These are phyloP conservation scores for Sardina pilchardus DNA, from an alignment of 2,113 vertebrate species.

Conservation along the genomic window DNA sequence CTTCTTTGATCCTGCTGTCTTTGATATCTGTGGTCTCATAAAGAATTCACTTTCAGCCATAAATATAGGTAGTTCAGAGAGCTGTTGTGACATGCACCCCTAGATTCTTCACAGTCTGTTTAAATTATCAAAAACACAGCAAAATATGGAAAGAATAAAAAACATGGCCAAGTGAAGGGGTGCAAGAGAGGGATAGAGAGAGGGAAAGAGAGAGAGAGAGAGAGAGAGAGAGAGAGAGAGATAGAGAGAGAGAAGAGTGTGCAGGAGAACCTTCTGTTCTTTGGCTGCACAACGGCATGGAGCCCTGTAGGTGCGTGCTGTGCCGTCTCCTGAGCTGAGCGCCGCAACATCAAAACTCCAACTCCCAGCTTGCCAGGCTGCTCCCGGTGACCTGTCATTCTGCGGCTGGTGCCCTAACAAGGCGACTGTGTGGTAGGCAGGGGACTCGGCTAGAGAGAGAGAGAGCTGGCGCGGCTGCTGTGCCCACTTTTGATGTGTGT, in stretches of 20 bases:
- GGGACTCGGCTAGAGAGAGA: not conserved
- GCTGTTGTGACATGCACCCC: conserved; percentile 89
- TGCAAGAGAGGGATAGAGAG: conserved; percentile 9
- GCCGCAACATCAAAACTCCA: conserved; percentile 1
- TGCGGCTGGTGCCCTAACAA: not conserved
- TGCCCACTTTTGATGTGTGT: conserved; percentile 19
- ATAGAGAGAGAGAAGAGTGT: conserved; percentile 32
- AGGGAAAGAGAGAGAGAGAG: conserved; percentile 16
- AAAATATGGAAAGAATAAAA: conserved; percentile 63
- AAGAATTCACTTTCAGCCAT: conserved; percentile 99
- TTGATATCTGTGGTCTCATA: conserved; percentile 99
- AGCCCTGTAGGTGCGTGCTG: not conserved
- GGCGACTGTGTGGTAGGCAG: not conserved
- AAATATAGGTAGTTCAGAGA: conserved; percentile 99
- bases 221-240: not conserved
- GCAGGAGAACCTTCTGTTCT: conserved; percentile 31
- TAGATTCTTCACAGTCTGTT: conserved; percentile 84
- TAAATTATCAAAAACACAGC: conserved; percentile 88
- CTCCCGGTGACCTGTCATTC: conserved; percentile 7
- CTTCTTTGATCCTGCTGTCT: conserved; percentile 95
- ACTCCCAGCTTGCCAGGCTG: conserved; percentile 13
- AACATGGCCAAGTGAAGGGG: conserved; percentile 14
- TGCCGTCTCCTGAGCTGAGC: not conserved
- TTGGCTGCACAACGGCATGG: conserved; percentile 36
- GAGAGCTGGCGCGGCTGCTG: not conserved